Evolutionary conservation across 92 coral and sea anemone species (phyloP), one percentile per base, ranked within the genome.

Genomic region (Porites cylindrica): DNA sequence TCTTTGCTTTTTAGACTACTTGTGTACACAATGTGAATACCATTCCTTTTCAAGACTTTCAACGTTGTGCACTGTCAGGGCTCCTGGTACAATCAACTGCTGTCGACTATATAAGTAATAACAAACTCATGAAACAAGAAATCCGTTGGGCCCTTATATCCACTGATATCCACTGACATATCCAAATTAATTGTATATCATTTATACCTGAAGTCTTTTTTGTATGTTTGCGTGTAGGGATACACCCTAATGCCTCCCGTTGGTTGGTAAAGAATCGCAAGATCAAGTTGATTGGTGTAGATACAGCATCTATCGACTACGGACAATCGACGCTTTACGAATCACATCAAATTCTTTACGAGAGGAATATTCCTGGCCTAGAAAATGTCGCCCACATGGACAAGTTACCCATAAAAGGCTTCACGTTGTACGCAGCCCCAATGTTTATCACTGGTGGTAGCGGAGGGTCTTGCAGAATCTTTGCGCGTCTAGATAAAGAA

Each of bases 361-460:
- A 16, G 5, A 70, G 87, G 63, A 94, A 94, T 79, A 90, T 90
- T 72, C 92, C 92, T 18, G 96, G 89, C 53, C 82, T 92, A 21
- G 96, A 94, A 81, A 94, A 92, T 76, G 94, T 94, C 13, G 98
- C 96, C 0, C 91, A 92, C 82, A 82, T 94, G 75, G 96, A 94
- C 71, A 87, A 82, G 72, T 87, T 94, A 19, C 96, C 98, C 21
- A 75, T 82, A 1, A 90, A 90, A 78, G 93, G 95, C 12, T 89
- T 91, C 18, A 92, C 89, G 54, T 87, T 92, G 75, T 92, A 83
- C 69, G 95, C 98, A 10, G 91, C 95, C 10, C 98, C 98, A 12
- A 93, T 93, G 92, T 85, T 70, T 11, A 94, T 92, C 75, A 80
- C 73, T 26, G 88, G 51, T 58, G 95, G 98, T 21, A 92, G 92